A percentile compares a stretch with the other conserved stretches of the same genome.
Conservation (phyloP, 2,888 invertebrate genomes). For the Megalurothrips usitatus region DNA sequence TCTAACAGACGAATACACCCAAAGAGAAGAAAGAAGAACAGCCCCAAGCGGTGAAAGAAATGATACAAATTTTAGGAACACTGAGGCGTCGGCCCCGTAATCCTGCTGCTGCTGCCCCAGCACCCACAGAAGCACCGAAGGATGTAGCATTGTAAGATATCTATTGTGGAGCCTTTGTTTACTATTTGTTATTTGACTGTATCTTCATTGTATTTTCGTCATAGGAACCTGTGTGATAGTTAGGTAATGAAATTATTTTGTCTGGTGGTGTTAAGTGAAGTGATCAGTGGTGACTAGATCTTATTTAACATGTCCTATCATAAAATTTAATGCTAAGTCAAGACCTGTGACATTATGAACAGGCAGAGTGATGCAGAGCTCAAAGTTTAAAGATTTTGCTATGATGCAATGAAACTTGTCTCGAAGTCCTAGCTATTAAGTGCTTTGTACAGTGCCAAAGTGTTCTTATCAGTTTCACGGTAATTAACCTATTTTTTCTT, state of each 20-base stretch:
- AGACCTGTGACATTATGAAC: too few relatives aligned
- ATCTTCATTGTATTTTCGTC: not conserved
- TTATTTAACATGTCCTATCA: too few relatives aligned
- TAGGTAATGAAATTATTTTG: not conserved
- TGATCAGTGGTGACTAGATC: too few relatives aligned
- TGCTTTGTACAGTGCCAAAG: not conserved
- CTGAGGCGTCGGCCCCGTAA: constrained; percentile 50
- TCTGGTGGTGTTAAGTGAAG: too few relatives aligned
- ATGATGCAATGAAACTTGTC: too few relatives aligned
- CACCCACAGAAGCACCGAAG: not conserved
- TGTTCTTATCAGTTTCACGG: not conserved
- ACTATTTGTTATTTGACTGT: not conserved
- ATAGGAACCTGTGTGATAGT: too few relatives aligned
- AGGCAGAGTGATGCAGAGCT: too few relatives aligned
- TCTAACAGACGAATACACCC: constrained; percentile 52
- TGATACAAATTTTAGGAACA: constrained; percentile 64
- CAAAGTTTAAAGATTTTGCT: too few relatives aligned
- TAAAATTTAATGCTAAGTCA: too few relatives aligned
- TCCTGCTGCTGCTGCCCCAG: not conserved
- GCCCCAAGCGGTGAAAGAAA: constrained; percentile 58
- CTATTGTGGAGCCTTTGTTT: not conserved
- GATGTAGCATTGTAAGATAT: not conserved
- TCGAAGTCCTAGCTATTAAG: not conserved
- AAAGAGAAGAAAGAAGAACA: constrained; percentile 57
- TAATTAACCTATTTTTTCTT: not conserved